Conservation (phyloP, 2,888 invertebrate species). For the Sepioteuthis lessoniana region DNA sequence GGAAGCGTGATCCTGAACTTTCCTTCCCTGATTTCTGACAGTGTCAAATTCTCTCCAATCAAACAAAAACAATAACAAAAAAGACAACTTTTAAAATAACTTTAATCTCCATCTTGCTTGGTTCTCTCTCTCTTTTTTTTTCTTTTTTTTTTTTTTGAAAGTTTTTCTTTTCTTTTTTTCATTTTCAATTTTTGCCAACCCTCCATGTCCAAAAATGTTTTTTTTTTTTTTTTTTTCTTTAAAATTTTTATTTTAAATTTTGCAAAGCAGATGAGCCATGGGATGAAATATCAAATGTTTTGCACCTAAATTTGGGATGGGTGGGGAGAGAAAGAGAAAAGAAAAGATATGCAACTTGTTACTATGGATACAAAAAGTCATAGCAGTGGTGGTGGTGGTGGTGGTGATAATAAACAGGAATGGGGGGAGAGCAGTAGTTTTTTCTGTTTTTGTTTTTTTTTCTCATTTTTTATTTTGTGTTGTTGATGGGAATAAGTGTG, state of each 20-base stretch:
- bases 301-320: neutral
- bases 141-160: neutral
- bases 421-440: neutral
- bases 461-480: neutral
- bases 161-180: neutral
- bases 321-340: neutral
- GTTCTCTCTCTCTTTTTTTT: neutral
- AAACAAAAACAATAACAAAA: neutral
- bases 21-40: too few species aligned
- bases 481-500: neutral
- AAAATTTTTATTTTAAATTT: neutral
- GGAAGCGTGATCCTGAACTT: too few species aligned
- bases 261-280: neutral
- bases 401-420: neutral
- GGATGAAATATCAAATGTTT: slow-evolving; percentile 2
- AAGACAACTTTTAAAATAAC: slow-evolving; percentile 17
- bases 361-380: slow-evolving; percentile 14
- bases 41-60: too few species aligned
- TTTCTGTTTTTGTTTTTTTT: neutral
- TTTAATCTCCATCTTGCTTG: neutral
- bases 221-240: neutral
- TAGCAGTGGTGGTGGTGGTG: slow-evolving; percentile 34
- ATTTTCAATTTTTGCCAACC: too few species aligned
- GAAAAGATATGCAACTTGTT: neutral
- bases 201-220: neutral